Evolutionary conservation across 2,113 vertebrate species (phyloP).

Genomic region (Gopherus flavomarginatus): DNA sequence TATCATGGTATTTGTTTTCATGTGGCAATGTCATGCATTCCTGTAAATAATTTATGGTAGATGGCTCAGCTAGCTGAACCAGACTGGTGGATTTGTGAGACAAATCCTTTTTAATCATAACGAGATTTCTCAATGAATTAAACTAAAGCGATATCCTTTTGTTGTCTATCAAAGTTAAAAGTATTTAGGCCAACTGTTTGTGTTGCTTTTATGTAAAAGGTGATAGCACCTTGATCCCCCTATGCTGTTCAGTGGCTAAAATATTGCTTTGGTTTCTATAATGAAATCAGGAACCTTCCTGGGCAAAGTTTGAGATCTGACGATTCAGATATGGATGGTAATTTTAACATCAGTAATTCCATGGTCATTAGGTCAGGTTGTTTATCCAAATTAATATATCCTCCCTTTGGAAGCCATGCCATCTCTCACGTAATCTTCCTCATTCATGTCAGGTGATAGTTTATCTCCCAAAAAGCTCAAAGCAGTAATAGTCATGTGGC

Average conservation of each 20-base stretch:
- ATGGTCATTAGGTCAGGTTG: not conserved
- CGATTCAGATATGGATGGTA: not conserved
- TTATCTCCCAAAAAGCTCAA: slow-evolving; percentile 27
- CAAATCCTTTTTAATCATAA: not conserved
- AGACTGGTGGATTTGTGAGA: not conserved
- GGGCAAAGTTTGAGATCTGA: not conserved
- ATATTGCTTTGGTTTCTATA: not conserved
- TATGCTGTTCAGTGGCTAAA: not conserved
- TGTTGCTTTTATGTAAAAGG: not conserved
- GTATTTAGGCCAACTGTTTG: slow-evolving; percentile 30
- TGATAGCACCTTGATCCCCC: not conserved
- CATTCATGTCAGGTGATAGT: slow-evolving; percentile 44
- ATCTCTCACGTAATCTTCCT: slow-evolving; percentile 15
- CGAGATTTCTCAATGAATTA: not conserved
- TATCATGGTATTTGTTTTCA: not conserved
- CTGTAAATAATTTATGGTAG: not conserved
- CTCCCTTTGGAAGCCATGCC: not conserved
- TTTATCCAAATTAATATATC: not conserved
- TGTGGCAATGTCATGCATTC: not conserved
- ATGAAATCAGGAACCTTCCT: not conserved
- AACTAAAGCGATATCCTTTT: slow-evolving; percentile 12
- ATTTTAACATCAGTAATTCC: not conserved
- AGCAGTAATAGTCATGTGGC: not conserved
- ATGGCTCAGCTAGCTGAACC: not conserved
- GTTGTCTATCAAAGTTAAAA: slow-evolving; percentile 20